These are phyloP conservation scores for Ooceraea biroi DNA, from an alignment of 1,140 invertebrate species.

Conservation along the genomic window DNA sequence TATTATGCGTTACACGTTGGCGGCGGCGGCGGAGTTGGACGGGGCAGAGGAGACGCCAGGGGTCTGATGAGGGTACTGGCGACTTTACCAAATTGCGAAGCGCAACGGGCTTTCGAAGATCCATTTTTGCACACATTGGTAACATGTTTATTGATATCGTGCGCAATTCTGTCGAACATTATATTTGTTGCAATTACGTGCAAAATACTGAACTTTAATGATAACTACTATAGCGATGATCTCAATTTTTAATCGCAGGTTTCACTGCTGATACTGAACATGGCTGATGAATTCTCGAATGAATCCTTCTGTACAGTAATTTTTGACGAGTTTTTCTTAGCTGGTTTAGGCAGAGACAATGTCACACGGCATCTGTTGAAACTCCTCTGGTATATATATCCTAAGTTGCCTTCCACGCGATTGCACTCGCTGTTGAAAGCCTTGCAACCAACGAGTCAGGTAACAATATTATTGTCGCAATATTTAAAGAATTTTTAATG, in stretches of 20 bases:
- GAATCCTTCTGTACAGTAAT: conserved; percentile 98
- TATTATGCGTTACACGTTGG: conserved; percentile 97
- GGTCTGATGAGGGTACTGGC: conserved; percentile 95
- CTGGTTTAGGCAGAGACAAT: conserved; percentile 95
- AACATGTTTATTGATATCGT: conserved; percentile 72
- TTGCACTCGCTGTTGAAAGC: conserved; percentile 94
- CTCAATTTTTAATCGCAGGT: conserved; percentile 86
- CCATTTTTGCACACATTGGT: conserved; percentile 97
- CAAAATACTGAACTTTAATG: conserved; percentile 1
- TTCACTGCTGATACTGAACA: conserved; percentile 92
- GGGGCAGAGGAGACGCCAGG: conserved; percentile 91
- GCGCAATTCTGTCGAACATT: conserved; percentile 1
- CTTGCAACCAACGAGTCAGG: conserved; percentile 92
- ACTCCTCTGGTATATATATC: conserved; percentile 96
- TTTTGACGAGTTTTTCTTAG: conserved; percentile 98
- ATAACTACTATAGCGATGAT: not conserved
- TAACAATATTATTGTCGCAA: conserved; percentile 64
- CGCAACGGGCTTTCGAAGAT: conserved; percentile 97
- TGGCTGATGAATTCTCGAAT: conserved; percentile 96
- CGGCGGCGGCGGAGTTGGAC: conserved; percentile 91
- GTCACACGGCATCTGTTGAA: conserved; percentile 97
- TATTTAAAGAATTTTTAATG: not conserved
- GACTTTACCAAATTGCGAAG: conserved; percentile 95
- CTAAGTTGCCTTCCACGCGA: conserved; percentile 92
- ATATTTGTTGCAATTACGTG: not conserved